Percentiles rank a stretch among this genome's conserved stretches.
Conservation (phyloP, 2,797 vertebrate genomes). For the Melanotaenia pygmaea region DNA sequence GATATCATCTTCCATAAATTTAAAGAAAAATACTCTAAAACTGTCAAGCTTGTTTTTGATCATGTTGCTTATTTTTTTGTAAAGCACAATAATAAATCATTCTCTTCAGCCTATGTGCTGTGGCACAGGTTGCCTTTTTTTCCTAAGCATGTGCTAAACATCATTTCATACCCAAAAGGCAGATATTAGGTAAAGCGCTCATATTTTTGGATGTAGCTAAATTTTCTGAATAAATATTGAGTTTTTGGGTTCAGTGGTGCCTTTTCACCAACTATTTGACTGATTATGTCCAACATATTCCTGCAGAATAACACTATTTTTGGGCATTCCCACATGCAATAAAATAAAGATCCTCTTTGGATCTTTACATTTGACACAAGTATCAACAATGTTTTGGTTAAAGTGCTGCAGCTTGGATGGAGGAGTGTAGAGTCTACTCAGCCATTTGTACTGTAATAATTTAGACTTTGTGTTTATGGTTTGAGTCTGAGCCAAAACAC, state of each 20-base stretch:
- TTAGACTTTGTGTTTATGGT: neutral
- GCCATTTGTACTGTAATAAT: constrained; percentile 1
- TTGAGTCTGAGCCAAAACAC: neutral
- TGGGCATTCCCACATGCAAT: constrained; percentile 4
- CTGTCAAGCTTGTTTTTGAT: neutral
- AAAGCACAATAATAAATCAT: too few relatives aligned
- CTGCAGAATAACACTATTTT: neutral
- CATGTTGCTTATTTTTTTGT: too few relatives aligned
- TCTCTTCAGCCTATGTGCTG: too few relatives aligned
- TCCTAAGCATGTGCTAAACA: neutral
- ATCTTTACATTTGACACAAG: neutral
- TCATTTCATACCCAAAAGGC: neutral
- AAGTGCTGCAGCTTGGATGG: neutral
- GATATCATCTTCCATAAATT: neutral
- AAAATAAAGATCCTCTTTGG: neutral
- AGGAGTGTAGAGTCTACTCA: neutral
- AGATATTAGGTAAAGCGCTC: neutral
- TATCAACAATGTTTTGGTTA: neutral
- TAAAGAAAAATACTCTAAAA: neutral
- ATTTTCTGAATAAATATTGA: too few relatives aligned
- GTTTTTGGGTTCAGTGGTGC: too few relatives aligned
- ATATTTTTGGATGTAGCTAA: neutral
- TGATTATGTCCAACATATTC: neutral
- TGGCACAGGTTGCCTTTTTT: too few relatives aligned
- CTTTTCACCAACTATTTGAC: neutral